These are phyloP conservation scores for Atherix ibis DNA, from an alignment of 2,888 invertebrate genomes.

Conservation along the genomic window DNA sequence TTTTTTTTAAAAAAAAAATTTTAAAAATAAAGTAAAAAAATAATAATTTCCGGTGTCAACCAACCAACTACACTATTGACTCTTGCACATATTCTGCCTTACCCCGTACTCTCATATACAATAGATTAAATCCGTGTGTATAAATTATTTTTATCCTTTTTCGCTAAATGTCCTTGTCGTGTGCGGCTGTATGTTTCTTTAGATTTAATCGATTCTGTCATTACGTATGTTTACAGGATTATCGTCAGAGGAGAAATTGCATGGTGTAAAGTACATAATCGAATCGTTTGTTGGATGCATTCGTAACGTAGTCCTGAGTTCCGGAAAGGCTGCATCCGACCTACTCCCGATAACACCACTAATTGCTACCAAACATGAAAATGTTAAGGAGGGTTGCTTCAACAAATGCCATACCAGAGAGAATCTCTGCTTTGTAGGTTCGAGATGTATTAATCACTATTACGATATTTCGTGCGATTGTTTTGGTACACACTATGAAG, in stretches of 20 bases:
- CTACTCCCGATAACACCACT: conserved; percentile 65
- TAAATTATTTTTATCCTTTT: no score
- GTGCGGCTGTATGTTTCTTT: no score
- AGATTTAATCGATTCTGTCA: background rate
- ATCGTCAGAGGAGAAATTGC: conserved; percentile 73
- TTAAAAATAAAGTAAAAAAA: no score
- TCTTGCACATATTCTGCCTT: no score
- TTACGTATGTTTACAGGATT: conserved; percentile 38
- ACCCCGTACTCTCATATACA: no score
- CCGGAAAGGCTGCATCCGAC: conserved; percentile 73
- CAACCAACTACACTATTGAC: no score
- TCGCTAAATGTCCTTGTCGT: no score
- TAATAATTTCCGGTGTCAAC: no score
- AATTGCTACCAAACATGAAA: conserved; percentile 76
- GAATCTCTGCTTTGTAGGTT: conserved; percentile 76
- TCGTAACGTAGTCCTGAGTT: conserved; percentile 69
- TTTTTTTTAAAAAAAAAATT: no score
- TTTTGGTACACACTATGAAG: conserved; percentile 82
- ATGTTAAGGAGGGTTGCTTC: conserved; percentile 76
- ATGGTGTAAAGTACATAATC: conserved; percentile 83
- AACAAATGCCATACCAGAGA: conserved; percentile 66
- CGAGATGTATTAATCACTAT: conserved; percentile 83
- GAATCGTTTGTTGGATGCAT: conserved; percentile 88
- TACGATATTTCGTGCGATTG: conserved; percentile 82
- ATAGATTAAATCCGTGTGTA: no score